Percentiles rank a stretch among this genome's conserved stretches.
phyloP scores from a whole-genome alignment of 2,888 invertebrate species.

The Ophonus ardosiacus region DNA sequence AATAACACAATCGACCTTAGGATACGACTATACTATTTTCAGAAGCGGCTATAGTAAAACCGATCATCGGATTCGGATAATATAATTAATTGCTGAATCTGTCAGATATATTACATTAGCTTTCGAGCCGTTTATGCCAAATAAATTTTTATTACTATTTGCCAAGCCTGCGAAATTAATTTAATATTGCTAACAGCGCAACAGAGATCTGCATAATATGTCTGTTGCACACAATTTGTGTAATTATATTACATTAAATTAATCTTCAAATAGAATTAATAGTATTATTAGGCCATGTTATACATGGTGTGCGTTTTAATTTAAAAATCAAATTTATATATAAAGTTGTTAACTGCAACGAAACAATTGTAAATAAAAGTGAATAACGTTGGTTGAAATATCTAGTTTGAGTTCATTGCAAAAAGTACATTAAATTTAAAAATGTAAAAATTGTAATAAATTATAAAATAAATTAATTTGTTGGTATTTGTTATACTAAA shows the following conservation, averaged over 20 bases:
- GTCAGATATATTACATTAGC: no score
- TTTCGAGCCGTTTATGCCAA: not conserved
- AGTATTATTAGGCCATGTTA: not conserved
- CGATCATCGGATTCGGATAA: no score
- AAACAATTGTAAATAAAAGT: not conserved
- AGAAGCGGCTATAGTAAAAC: no score
- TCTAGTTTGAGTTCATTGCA: not conserved
- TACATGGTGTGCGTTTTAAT: not conserved
- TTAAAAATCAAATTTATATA: not conserved
- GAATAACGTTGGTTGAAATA: not conserved
- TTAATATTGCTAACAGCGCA: not conserved
- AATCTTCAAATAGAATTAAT: not conserved
- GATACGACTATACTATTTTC: no score
- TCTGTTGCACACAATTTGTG: not conserved
- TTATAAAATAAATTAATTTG: not conserved
- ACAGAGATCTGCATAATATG: not conserved
- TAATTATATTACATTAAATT: not conserved
- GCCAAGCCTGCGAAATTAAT: not conserved
- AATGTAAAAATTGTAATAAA: not conserved
- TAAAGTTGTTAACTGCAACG: not conserved
- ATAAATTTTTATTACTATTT: not conserved
- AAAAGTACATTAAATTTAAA: not conserved
- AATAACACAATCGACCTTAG: no score
- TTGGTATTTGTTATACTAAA: not conserved
- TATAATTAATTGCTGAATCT: no score